Base-by-base conservation (phyloP, 2,888 invertebrate species). In the Trichogramma evanescens region DNA sequence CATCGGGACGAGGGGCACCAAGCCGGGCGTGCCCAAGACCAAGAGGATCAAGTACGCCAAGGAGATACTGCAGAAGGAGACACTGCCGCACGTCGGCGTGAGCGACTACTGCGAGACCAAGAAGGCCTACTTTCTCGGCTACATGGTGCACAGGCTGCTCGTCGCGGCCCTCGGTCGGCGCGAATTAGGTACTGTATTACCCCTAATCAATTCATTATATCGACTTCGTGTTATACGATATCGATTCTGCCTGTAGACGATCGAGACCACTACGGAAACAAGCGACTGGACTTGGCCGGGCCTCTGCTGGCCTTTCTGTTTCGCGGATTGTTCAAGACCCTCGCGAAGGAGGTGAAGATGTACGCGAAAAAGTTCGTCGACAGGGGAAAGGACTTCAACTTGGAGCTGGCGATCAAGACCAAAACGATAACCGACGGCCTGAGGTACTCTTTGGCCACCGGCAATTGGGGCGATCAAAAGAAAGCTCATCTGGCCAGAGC, bases 391-490 rank as follows among this genome's bases (percentile, higher is more conserved):
- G 98, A 99, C 78, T 99, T 99, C 76, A 97, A 97, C 79, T 81
- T 99, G 68, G 98, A 99, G 77, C 81, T 95, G 62, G 93, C 94
- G 38, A 96, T 98, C 58, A 97, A 96, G 80, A 97, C 98, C 0
- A 91, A 96, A 76, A 93, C 97, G 59, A 98, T 99, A 63, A 98
- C 99, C 0, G 97, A 99, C 77, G 99, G 99, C 39, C 81, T 99
- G 58, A 84, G 96, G 69, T 99, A 99, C 76, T 99, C 99, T 0
- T 82, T 99, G 70, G 99, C 99, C 68, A 99, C 99, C 39, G 99
- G 99, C 43, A 99, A 99, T 79, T 99, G 99, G 99, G 99, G 99
- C 52, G 99, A 99, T 77, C 99, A 99, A 80, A 99, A 99, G 80
- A 99, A 99, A 78, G 99, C 99, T 59, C 98, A 99, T 86, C 95